Evolutionary conservation across 2,888 invertebrate genomes (phyloP).

Genomic region (Hydroisotoma schaefferi): DNA sequence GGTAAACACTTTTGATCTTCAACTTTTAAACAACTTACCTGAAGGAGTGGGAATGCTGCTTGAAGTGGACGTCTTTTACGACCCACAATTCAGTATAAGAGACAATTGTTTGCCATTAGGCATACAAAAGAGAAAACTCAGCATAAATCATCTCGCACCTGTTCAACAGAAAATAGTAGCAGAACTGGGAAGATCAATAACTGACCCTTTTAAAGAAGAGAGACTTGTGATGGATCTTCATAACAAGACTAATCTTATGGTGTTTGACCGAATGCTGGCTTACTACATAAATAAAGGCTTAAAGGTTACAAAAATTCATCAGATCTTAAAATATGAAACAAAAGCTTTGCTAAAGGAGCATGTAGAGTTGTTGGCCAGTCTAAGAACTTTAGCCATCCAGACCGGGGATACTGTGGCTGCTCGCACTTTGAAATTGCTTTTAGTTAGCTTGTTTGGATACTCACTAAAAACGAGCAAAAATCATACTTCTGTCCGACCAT

Average conservation of each 20-base stretch:
- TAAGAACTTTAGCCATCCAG: neutral
- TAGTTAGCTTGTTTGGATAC: neutral
- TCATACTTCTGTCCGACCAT: neutral
- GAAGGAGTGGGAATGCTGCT: neutral
- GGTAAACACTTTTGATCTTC: neutral
- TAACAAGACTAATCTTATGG: neutral
- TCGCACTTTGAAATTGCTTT: neutral
- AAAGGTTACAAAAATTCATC: neutral
- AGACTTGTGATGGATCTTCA: neutral
- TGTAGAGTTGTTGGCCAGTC: neutral
- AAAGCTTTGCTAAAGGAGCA: neutral
- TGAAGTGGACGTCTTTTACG: neutral
- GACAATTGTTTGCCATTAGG: neutral
- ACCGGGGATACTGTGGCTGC: neutral
- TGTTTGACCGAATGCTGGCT: neutral
- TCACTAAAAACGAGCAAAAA: neutral
- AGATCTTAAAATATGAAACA: neutral
- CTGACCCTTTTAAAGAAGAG: neutral
- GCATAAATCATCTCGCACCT: neutral
- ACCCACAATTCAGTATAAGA: neutral
- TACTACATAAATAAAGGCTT: neutral
- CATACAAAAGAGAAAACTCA: neutral
- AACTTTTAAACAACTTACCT: neutral
- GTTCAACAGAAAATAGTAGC: neutral
- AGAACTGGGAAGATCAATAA: neutral